Percentiles rank a stretch among this genome's conserved stretches.
Conservation (phyloP, 2,888 invertebrate genomes). For the Trichopoda pennipes region DNA sequence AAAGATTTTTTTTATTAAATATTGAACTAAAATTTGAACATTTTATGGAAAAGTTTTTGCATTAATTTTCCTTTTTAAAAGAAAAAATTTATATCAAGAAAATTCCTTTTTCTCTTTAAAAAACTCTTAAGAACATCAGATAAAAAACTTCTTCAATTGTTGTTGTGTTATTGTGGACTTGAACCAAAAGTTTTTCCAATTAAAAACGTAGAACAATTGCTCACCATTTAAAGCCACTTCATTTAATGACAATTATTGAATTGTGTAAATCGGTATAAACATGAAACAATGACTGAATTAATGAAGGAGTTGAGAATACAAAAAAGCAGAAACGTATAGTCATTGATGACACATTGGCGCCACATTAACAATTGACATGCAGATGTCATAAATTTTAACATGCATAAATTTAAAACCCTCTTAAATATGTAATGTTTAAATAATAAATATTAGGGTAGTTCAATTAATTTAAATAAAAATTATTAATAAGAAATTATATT, state of each 20-base stretch:
- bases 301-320: not conserved
- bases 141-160: no score
- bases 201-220: not conserved
- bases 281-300: slow-evolving; percentile 26
- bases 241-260: slow-evolving; percentile 37
- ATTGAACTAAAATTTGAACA: no score
- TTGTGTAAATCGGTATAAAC: slow-evolving; percentile 27
- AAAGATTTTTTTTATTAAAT: no score
- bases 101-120: no score
- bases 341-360: slow-evolving; percentile 75
- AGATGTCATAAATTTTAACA: slow-evolving; percentile 76
- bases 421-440: not conserved
- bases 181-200: not conserved
- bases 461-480: no score
- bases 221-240: slow-evolving; percentile 7
- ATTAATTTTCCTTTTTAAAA: no score
- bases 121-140: no score
- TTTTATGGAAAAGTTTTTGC: no score
- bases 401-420: not conserved
- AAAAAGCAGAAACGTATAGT: slow-evolving; percentile 17
- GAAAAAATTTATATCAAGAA: no score
- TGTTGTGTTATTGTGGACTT: not conserved
- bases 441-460: not conserved
- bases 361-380: slow-evolving; percentile 75
- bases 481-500: no score